A percentile compares a stretch with the other conserved stretches of the same genome.
These are phyloP conservation scores for Eumacrocentrus americanus DNA, from an alignment of 2,888 invertebrate genomes.

Conservation along the genomic window DNA sequence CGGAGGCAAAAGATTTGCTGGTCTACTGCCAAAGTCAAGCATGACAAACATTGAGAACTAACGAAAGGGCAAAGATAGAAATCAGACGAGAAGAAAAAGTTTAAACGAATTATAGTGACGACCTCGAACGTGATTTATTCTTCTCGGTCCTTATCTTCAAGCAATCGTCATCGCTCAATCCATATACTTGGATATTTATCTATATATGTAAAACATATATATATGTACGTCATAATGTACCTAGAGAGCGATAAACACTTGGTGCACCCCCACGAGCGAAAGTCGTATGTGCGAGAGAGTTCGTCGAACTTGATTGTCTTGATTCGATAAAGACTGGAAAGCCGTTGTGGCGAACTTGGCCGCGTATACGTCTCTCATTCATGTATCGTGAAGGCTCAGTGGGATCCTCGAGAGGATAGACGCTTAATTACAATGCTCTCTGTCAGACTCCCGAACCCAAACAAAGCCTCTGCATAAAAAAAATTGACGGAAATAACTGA, in stretches of 20 bases:
- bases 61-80: background rate
- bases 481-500: too few relatives aligned
- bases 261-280: background rate
- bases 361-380: conserved; percentile 22
- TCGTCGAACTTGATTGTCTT: conserved; percentile 38
- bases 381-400: conserved; percentile 7
- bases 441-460: too few relatives aligned
- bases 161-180: conserved; percentile 22
- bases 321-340: conserved; percentile 25
- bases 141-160: too few relatives aligned
- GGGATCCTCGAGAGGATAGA: too few relatives aligned
- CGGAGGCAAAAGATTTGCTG: background rate
- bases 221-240: too few relatives aligned
- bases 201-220: too few relatives aligned
- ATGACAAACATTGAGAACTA: background rate
- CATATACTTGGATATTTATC: background rate
- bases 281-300: conserved; percentile 27
- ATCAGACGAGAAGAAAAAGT: background rate
- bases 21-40: background rate
- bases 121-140: conserved; percentile 33
- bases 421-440: too few relatives aligned
- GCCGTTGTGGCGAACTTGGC: conserved; percentile 31
- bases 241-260: background rate
- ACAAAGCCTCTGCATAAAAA: too few relatives aligned
- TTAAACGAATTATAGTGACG: conserved; percentile 30